Conservation (phyloP, 2,113 vertebrate genomes). For the Tapirus terrestris region DNA sequence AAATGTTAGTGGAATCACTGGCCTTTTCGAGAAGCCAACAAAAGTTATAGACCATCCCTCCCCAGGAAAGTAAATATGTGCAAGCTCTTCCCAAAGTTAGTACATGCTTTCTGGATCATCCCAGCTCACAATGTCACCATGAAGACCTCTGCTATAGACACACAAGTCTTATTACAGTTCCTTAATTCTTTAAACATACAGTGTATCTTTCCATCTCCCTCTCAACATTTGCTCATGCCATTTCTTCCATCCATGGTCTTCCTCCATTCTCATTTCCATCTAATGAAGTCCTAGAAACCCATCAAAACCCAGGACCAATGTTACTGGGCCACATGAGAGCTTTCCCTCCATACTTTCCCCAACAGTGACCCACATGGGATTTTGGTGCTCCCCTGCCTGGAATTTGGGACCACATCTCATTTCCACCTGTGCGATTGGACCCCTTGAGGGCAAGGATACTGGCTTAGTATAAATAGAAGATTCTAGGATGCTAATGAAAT, state of each 20-base stretch:
- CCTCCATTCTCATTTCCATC: neutral
- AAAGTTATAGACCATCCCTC: neutral
- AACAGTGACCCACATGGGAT: neutral
- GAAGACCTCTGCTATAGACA: neutral
- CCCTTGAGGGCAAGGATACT: neutral
- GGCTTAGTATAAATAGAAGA: neutral
- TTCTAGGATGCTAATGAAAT: neutral
- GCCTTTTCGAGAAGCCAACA: neutral
- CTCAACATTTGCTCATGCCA: neutral
- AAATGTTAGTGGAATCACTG: neutral
- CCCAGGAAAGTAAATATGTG: neutral
- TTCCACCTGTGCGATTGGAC: neutral
- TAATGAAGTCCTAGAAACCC: neutral
- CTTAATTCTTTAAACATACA: neutral
- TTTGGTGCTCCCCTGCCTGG: neutral
- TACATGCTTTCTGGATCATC: neutral
- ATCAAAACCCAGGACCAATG: neutral
- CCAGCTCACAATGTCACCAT: neutral
- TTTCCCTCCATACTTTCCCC: neutral
- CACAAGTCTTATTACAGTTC: neutral
- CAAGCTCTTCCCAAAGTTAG: neutral
- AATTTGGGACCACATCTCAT: neutral
- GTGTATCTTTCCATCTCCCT: neutral
- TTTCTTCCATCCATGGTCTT: neutral
- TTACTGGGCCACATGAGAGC: neutral